phyloP scores from a whole-genome alignment of 2,888 invertebrate species.

The Leistus spinibarbis region DNA sequence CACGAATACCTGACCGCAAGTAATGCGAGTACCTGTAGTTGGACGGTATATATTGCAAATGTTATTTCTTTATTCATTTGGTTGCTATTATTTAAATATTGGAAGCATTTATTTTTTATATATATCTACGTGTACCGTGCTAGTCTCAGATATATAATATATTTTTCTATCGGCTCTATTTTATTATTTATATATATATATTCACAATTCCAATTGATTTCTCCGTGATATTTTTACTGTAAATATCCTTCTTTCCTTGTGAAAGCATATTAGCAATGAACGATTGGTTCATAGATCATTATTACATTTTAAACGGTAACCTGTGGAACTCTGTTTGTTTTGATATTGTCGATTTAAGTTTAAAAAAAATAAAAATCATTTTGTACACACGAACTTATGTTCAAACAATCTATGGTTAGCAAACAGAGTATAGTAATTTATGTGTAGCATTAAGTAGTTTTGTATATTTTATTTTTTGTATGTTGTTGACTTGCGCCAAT shows the following conservation, averaged over 20 bases:
- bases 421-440: conserved; percentile 37
- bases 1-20: not conserved
- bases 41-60: not conserved
- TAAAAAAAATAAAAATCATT: not conserved
- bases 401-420: not conserved
- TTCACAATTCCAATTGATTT: not conserved
- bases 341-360: not conserved
- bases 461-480: conserved; percentile 58
- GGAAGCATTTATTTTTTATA: not conserved
- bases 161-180: conserved; percentile 11
- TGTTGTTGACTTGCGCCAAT: conserved; percentile 60
- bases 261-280: conserved; percentile 21
- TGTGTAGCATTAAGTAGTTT: conserved; percentile 50
- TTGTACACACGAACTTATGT: not conserved
- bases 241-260: conserved; percentile 31
- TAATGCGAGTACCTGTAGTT: not conserved
- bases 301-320: not conserved
- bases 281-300: conserved; percentile 6
- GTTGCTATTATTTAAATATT: not conserved
- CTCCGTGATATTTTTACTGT: not conserved
- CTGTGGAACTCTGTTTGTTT: conserved; percentile 11
- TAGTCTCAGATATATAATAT: conserved; percentile 16
- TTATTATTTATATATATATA: not conserved
- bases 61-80: not conserved
- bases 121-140: not conserved